These are phyloP conservation scores for Chrysopilus asiliformis DNA, from an alignment of 2,888 invertebrate genomes.

Conservation along the genomic window DNA sequence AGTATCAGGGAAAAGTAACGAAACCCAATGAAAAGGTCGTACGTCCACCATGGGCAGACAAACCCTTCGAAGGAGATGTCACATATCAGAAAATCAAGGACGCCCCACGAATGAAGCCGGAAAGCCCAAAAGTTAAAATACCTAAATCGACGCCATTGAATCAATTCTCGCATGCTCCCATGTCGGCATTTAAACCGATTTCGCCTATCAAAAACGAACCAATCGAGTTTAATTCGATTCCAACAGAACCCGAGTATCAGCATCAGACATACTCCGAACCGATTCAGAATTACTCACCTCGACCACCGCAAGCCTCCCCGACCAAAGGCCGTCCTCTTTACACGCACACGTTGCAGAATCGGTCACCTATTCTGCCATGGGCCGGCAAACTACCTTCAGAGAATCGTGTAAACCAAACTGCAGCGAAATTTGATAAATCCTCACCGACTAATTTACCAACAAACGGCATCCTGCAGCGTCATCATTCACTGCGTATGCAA, in stretches of 20 bases:
- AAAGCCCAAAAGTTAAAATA: conserved; percentile 10
- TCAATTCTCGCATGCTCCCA: conserved; percentile 62
- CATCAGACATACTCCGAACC: not conserved
- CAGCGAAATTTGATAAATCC: conserved; percentile 42
- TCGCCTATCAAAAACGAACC: conserved; percentile 23
- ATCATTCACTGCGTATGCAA: conserved; percentile 25
- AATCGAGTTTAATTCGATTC: conserved; percentile 4
- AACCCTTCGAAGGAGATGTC: conserved; percentile 10
- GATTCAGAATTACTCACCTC: conserved; percentile 5
- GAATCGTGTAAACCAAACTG: conserved; percentile 40
- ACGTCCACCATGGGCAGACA: conserved; percentile 3
- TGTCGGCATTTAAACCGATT: conserved; percentile 58
- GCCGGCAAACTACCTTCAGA: conserved; percentile 35
- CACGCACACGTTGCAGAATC: conserved; percentile 11
- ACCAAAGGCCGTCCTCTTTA: too few relatives aligned
- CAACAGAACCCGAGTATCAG: not conserved
- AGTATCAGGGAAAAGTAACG: conserved; percentile 25
- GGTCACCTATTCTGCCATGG: conserved; percentile 37
- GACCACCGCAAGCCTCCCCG: conserved; percentile 18
- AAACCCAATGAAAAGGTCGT: conserved; percentile 29
- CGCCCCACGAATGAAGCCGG: conserved; percentile 1
- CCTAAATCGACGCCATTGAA: conserved; percentile 47
- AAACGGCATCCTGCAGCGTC: too few relatives aligned
- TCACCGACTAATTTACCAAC: conserved; percentile 18
- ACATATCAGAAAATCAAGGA: not conserved